These are phyloP conservation scores for Cephus spinipes DNA, from an alignment of 2,888 invertebrate genomes.

Conservation along the genomic window DNA sequence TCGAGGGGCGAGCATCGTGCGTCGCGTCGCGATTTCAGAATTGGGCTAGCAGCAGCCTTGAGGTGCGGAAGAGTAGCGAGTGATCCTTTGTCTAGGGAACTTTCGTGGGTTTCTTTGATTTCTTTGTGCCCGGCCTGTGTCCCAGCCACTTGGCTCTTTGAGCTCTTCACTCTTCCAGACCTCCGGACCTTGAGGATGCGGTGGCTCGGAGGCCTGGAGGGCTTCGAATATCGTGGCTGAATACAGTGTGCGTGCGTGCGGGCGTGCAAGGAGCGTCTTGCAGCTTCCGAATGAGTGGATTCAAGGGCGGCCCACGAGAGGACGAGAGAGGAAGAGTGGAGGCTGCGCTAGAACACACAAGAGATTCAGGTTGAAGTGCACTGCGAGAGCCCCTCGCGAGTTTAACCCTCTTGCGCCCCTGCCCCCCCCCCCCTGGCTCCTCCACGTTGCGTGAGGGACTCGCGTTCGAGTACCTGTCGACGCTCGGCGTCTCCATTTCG, in stretches of 20 bases:
- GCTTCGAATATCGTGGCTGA: neutral
- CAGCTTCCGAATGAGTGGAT: conserved; percentile 13
- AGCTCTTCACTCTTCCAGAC: no score
- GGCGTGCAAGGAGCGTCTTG: conserved; percentile 16
- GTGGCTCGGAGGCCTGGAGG: neutral
- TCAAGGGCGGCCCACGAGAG: conserved; percentile 14
- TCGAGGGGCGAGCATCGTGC: no score
- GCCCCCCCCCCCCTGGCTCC: no score
- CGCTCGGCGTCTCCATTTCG: no score
- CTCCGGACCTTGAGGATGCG: neutral
- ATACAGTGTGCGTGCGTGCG: conserved; percentile 9
- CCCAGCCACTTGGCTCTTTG: neutral
- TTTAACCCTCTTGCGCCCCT: neutral
- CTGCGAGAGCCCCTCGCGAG: neutral
- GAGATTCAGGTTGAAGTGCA: neutral
- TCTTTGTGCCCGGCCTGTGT: conserved; percentile 8
- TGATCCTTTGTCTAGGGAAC: neutral
- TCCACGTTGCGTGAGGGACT: no score
- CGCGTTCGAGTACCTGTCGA: no score
- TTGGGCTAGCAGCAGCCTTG: no score
- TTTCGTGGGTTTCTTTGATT: conserved; percentile 11
- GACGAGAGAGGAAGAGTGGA: conserved; percentile 10
- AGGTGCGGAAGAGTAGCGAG: no score
- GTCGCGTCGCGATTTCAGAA: no score
- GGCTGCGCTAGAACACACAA: neutral